Evolutionary conservation across 37 sponge, comb jelly and placozoan genomes (phyloP), one percentile per base, ranked within the genome.

Genomic region (Petrosia ficiformis): DNA sequence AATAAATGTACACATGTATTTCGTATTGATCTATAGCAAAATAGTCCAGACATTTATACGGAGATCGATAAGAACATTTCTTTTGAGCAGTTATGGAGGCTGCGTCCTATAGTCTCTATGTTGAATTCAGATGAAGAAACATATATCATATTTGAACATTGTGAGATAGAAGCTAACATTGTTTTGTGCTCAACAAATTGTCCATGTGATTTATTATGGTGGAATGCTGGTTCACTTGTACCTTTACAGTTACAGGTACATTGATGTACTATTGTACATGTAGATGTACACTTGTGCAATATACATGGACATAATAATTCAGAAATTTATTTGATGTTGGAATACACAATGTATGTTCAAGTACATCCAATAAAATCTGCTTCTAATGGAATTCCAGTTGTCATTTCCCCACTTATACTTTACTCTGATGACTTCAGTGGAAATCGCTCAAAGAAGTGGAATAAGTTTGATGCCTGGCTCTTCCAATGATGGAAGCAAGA

Each of bases 351-450:
- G n/a, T n/a, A n/a, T n/a, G n/a, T n/a, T n/a, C n/a, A n/a, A n/a
- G n/a, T n/a, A n/a, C n/a, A n/a, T n/a, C n/a, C n/a, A n/a, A n/a
- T n/a, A n/a, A n/a, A n/a, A n/a, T 48, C 16, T 19, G 16, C 10
- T 19, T 10, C 54, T 48, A 48, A 48, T 19, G 10, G 54, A 10
- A 19, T 10, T 48, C 82, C 74, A 1, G 72, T 77, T 28, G 67
- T 65, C 11, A 65, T 71, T 39, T 21, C 54, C 36, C 85, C 85
- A 34, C 57, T 84, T 16, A 4, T 85, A 25, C 34, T 85, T n/a
- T 85, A 74, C 36, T 52, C 80, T 2, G 86, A 85, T 79, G 86
- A 85, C 42, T 74, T 80, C 28, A 85, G 86, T 79, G 86, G 86
- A 11, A 85, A 85, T 58, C 35, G 48, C 14, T 43, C 25, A 4